phyloP scores from a whole-genome alignment of 2,113 vertebrate species.

The Oryzias javanicus region DNA sequence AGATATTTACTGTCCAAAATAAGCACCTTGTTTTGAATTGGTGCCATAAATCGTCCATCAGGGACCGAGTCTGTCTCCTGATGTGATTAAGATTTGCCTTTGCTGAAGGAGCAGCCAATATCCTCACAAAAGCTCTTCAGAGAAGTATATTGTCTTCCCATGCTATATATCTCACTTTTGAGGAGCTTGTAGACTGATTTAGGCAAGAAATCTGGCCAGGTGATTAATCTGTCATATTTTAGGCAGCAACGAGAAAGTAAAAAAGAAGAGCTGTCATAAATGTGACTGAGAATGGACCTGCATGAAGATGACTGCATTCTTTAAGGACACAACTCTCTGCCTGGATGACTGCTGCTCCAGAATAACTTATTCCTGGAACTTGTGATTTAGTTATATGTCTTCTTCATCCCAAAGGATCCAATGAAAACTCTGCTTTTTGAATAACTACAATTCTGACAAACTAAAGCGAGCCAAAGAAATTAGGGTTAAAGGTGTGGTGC shows the following conservation, averaged over 20 bases:
- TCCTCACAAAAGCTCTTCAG: constrained; percentile 2
- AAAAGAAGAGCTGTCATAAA: background rate
- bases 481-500: too few species aligned
- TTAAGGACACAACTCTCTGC: background rate
- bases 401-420: too few species aligned
- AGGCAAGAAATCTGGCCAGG: background rate
- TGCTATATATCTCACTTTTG: constrained; percentile 5
- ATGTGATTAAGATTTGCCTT: background rate
- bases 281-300: background rate
- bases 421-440: too few species aligned
- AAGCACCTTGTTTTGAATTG: background rate
- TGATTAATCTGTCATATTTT: constrained; percentile 3
- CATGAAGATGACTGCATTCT: background rate
- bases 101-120: constrained; percentile 4
- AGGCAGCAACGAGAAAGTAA: too few species aligned
- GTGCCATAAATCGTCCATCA: background rate
- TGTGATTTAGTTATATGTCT: too few species aligned
- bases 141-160: constrained; percentile 5
- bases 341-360: background rate
- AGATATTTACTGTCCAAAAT: background rate
- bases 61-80: background rate
- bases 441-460: too few species aligned
- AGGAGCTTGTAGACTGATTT: constrained; percentile 2
- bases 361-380: too few species aligned
- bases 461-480: too few species aligned